These are phyloP conservation scores for Monopis laevigella DNA, from an alignment of 2,888 invertebrate species.

Conservation along the genomic window DNA sequence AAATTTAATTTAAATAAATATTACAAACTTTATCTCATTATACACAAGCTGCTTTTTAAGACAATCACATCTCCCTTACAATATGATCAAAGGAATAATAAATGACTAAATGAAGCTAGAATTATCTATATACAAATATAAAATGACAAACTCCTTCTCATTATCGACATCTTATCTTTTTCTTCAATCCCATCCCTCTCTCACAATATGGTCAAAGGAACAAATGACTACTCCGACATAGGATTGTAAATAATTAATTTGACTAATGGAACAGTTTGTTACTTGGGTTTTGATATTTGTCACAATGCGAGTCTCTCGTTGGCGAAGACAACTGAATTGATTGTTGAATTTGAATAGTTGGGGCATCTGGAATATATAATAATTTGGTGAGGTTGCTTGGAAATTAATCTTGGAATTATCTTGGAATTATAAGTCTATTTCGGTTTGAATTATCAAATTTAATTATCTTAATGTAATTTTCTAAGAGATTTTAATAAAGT, in stretches of 20 bases:
- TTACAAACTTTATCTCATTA: too few species aligned
- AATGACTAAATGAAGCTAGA: too few species aligned
- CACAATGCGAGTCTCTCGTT: constrained; percentile 25
- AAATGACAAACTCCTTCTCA: background rate
- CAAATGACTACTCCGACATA: constrained; percentile 37
- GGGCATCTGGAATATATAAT: constrained; percentile 18
- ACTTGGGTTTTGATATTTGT: constrained; percentile 47
- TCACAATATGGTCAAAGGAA: constrained; percentile 49
- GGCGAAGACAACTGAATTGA: constrained; percentile 27
- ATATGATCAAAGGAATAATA: too few species aligned
- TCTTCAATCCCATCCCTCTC: background rate
- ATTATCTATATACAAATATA: background rate
- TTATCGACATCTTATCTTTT: constrained; percentile 4
- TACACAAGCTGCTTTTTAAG: too few species aligned
- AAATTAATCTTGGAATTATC: too few species aligned
- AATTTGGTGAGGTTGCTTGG: too few species aligned
- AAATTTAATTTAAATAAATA: too few species aligned
- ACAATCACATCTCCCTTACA: too few species aligned
- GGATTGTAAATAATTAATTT: constrained; percentile 63
- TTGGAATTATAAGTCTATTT: too few species aligned
- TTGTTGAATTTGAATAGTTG: constrained; percentile 23
- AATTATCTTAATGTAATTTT: too few species aligned
- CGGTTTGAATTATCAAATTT: too few species aligned
- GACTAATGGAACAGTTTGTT: constrained; percentile 58
- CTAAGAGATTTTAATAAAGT: too few species aligned